Base-by-base conservation (phyloP, 1,140 invertebrate genomes). In the Venturia canescens region DNA sequence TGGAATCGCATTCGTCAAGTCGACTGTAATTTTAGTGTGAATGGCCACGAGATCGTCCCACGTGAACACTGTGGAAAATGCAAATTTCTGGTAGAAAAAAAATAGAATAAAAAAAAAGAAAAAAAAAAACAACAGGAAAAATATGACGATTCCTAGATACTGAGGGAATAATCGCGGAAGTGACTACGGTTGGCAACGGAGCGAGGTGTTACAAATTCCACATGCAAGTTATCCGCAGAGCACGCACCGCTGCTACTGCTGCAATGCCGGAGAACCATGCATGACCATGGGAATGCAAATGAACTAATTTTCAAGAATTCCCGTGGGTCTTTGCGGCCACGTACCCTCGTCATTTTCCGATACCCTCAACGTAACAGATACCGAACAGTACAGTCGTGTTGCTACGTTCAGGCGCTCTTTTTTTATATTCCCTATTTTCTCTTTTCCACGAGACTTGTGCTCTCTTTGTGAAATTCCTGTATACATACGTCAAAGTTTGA, bases 291-390 rank as follows among this genome's bases (percentile, higher is more conserved):
- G 84, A 87, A 88, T 88, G 85, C 82, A 88, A 87, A 88, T 90
- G 87, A 90, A 89, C 86, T 89, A 88, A 91, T 91, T 90, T 88
- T 85, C 84, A 88, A 86, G 84, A 80, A 85, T 87, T 88, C 87
- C 87, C 84, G 78, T 82, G 85, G 81, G 82, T 80, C 69, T 81
- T 83, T 67, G 44, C 48, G 18, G 21, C 53, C 18, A n/a, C 67
- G 66, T 84, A 80, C 81, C 83, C 23, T 1, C 86, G 86, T 89
- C 86, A 89, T 88, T 86, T 84, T 11, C 78, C 70, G 29, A 66
- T 66, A n/a, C 63, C 18, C 60, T 48, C 63, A 1, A 31, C 70
- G 70, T 23, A 26, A 26, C 70, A 48, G 38, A n/a, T 44, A 50
- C 70, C 18, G 70, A 53, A 60, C 15, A 60, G 7, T 50, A 50